Evolutionary conservation across 2,113 vertebrate genomes (phyloP).

Genomic region (Pogona vitticeps): DNA sequence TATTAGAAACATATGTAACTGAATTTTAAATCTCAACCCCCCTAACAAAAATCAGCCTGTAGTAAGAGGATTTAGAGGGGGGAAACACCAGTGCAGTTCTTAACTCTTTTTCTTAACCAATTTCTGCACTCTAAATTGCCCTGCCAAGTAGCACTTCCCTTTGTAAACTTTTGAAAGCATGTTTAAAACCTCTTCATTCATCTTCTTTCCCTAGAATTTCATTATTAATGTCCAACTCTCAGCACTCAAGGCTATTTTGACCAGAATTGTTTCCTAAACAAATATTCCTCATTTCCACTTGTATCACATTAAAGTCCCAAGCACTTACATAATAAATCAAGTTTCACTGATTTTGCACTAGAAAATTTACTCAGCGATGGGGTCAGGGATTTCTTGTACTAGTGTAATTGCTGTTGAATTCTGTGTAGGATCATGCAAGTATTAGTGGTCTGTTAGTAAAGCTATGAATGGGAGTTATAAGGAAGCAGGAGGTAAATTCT

Average conservation of each 20-base stretch:
- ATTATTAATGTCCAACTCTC: slow-evolving; percentile 8
- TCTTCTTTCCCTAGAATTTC: neutral
- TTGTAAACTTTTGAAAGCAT: neutral
- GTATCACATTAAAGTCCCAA: slow-evolving; percentile 8
- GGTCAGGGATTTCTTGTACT: neutral
- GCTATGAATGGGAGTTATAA: no score
- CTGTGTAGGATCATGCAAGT: no score
- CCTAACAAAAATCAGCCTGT: neutral
- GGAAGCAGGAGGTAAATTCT: neutral
- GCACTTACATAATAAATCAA: slow-evolving; percentile 20
- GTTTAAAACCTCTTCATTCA: neutral
- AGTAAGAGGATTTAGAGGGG: neutral
- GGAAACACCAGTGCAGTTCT: neutral
- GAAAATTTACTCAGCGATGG: neutral
- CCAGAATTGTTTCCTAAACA: slow-evolving; percentile 18
- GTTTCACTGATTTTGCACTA: neutral
- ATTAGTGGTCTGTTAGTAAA: no score
- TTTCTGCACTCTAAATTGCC: neutral
- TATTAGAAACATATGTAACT: neutral
- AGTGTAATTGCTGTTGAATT: neutral
- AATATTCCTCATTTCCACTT: neutral
- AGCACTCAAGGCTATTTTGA: slow-evolving; percentile 1
- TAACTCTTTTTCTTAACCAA: neutral
- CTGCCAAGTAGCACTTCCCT: neutral
- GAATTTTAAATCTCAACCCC: neutral